Conservation (phyloP, 2,113 vertebrate species). For the Acinonyx jubatus region DNA sequence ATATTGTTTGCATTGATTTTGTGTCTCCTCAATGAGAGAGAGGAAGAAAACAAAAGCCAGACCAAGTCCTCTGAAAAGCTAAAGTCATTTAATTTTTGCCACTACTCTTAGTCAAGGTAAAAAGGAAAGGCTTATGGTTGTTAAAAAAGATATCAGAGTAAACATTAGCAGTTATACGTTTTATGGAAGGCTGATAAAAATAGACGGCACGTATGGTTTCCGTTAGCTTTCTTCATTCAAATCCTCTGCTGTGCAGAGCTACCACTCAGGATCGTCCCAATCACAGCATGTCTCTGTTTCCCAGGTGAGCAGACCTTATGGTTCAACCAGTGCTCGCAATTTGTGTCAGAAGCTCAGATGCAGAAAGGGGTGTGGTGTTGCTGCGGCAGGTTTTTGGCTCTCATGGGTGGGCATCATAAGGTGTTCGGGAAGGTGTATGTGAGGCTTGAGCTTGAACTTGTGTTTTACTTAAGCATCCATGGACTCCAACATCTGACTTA, state of each 20-base stretch:
- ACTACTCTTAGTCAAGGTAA: background rate
- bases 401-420: background rate
- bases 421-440: background rate
- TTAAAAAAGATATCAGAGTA: constrained; percentile 31
- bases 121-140: background rate
- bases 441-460: background rate
- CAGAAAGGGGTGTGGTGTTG: background rate
- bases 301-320: constrained; percentile 51
- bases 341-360: background rate
- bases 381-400: background rate
- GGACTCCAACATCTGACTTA: background rate
- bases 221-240: constrained; percentile 56
- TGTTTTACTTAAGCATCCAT: background rate
- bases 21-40: background rate
- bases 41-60: background rate
- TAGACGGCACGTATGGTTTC: constrained; percentile 26
- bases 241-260: background rate
- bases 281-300: constrained; percentile 57
- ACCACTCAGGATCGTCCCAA: constrained; percentile 48
- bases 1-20: background rate
- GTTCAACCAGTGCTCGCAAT: background rate
- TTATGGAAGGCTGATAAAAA: background rate
- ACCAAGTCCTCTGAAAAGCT: background rate
- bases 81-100: background rate
- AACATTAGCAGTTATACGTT: background rate